phyloP scores from a whole-genome alignment of 1,140 invertebrate species.

The Scaptomyza montana region DNA sequence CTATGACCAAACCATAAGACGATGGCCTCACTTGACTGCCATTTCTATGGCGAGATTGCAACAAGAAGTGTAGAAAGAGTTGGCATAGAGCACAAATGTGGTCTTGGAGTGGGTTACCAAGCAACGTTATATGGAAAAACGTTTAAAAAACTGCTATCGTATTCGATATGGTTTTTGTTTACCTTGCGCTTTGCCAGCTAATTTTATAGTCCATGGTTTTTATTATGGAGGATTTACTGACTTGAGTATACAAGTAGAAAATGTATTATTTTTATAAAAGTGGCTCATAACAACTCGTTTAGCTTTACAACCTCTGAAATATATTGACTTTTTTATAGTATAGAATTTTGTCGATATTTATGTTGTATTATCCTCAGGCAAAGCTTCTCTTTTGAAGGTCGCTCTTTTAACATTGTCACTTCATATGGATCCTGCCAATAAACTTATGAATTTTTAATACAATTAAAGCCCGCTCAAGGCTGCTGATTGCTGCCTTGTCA shows the following conservation, averaged over 20 bases:
- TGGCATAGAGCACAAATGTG: background rate
- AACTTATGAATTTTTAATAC: constrained; percentile 46
- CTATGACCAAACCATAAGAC: constrained; percentile 35
- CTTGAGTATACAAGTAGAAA: no score
- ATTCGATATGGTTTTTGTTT: constrained; percentile 21
- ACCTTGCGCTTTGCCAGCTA: constrained; percentile 23
- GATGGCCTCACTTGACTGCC: constrained; percentile 46
- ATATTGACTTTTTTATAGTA: no score
- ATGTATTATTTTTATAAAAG: no score
- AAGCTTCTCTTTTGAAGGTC: background rate
- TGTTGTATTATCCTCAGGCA: background rate
- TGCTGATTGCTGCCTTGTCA: constrained; percentile 25
- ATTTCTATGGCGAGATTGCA: constrained; percentile 18
- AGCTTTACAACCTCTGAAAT: no score
- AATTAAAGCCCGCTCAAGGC: constrained; percentile 66
- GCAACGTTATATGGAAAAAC: constrained; percentile 36
- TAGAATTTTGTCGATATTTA: background rate
- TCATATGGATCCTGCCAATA: constrained; percentile 53
- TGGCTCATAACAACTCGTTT: no score
- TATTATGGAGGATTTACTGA: constrained; percentile 2
- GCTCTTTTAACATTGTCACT: constrained; percentile 8
- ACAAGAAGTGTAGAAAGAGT: background rate
- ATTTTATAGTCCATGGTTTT: constrained; percentile 20
- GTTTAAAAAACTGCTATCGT: constrained; percentile 13
- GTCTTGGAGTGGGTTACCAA: constrained; percentile 7